Base-by-base conservation (phyloP, 2,113 vertebrate species). In the Phodopus roborovskii region DNA sequence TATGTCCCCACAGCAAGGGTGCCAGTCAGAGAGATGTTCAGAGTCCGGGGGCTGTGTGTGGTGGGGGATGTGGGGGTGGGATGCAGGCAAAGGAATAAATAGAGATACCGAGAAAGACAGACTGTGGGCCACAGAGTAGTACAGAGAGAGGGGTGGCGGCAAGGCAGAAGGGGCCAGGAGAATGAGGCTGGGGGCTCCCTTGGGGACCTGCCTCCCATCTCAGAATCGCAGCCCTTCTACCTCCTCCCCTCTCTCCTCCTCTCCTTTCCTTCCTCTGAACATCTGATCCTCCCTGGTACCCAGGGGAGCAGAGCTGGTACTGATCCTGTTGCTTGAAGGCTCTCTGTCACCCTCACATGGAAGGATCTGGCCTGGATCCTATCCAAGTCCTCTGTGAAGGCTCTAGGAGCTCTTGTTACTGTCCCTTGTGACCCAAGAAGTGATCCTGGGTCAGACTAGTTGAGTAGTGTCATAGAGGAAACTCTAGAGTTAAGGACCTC, bases 281-380 rank as follows among this genome's bases (percentile, higher is more conserved):
- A 92, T 45, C 53, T n/a, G 94, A 97, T 85, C 94, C 94, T 96
- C 95, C 92, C 88, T 2, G 0, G 84, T 77, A 96, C 83, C 30
- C 82, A 19, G 50, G 70, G 70, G 66, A 91, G 53, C 84, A 50
- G 66, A 39, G 42, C 58, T 88, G 92, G 92, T 62, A 92, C 66
- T 0, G 66, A 96, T 97, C 97, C 91, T 50, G 48, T 73, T 48
- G 85, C 39, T 66, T 30, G 20, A 42, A 4, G 53, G 70, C 45
- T 53, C 13, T 75, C 81, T 39, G 15, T 75, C 60, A 56, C 45
- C 39, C 79, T 74, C n/a, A 17, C 28, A 0, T 30, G 7, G 87
- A 83, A 48, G 60, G 12, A 88, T 58, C 82, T 83, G 70, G 73
- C 42, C 39, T 7, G 53, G 71, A 64, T 79, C 71, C 82, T 26